Base-by-base conservation (phyloP, 2,797 vertebrate species). In the Rhinatrema bivittatum region DNA sequence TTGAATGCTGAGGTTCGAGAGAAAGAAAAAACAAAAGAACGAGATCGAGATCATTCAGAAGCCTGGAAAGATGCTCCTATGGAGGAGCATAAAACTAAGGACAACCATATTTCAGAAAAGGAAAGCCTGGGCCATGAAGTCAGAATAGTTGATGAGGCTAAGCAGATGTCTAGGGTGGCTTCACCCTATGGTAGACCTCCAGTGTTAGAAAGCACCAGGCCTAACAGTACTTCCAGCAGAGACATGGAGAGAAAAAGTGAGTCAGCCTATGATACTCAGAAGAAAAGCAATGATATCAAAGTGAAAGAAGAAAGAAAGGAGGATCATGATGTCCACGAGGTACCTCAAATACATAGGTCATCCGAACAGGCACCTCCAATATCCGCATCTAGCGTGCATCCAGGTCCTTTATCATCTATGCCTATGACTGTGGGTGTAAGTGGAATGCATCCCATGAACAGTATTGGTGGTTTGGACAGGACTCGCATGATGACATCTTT, bases 281-380 rank as follows among this genome's bases (percentile, higher is more conserved):
- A 88, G 78, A 96, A 97, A 84, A 87, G 50, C 66, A 78, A 46
- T 3, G 94, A 98, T 75, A 82, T 98, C 43, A 95, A 92, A 72
- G 94, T 97, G 52, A 98, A 98, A 75, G 94, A 97, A 68, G 94
- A 98, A 56, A 78, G 91, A 42, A 94, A 93, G 62, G 94, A 98
- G 72, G 94, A 98, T 34, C 90, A 86, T 2, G 94, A 98, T 10
- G 80, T 79, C 46, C 21, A 70, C 1, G 93, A 93, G 53, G 80
- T 84, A 53, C 61, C 76, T 3, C 82, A 68, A 28, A 74, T 85
- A 29, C 87, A 85, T 26, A 78, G 87, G 46, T 46, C 82, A 6
- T 58, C 78, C 4, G 84, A 85, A 56, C 79, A 74, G 6, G 76
- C 72, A 9, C 80, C 81, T 2, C 78, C 78, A 9, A 76, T 66